These are phyloP conservation scores for Himantopus leucocephalus DNA, from an alignment of 2,113 vertebrate genomes.

Conservation along the genomic window DNA sequence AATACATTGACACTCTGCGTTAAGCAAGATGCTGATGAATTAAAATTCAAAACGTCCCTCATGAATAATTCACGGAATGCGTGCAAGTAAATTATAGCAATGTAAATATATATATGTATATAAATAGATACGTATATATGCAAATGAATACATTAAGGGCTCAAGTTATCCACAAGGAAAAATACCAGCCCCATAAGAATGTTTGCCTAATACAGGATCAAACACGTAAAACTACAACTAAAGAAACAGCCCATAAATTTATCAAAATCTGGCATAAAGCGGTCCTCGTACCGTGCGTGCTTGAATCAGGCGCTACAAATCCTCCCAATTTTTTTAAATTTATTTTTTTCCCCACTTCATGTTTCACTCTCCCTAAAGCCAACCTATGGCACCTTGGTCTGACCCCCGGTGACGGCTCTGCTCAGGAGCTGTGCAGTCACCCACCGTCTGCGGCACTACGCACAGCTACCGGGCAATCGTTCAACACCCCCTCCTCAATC, in stretches of 20 bases:
- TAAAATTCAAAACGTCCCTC: not conserved
- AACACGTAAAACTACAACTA: not conserved
- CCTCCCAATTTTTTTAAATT: not conserved
- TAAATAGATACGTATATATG: not conserved
- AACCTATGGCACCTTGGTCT: not conserved
- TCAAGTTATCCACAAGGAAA: not conserved
- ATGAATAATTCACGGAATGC: constrained; percentile 23
- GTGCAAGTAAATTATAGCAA: not conserved
- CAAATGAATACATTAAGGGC: not conserved
- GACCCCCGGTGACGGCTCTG: not conserved
- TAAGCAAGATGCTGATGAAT: not conserved
- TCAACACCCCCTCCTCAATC: not conserved
- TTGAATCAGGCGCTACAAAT: not conserved
- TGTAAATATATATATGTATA: not conserved
- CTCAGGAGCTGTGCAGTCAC: not conserved
- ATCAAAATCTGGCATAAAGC: accelerated
- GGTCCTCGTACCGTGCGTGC: accelerated
- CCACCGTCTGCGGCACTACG: not conserved
- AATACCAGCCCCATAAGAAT: not conserved
- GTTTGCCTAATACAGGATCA: not conserved
- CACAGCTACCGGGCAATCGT: not conserved
- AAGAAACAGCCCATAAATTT: not conserved
- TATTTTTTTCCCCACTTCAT: not conserved
- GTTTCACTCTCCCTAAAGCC: not conserved
- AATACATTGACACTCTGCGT: not conserved